Evolutionary conservation across 2,113 vertebrate species (phyloP).

Genomic region (Myotis davidii): DNA sequence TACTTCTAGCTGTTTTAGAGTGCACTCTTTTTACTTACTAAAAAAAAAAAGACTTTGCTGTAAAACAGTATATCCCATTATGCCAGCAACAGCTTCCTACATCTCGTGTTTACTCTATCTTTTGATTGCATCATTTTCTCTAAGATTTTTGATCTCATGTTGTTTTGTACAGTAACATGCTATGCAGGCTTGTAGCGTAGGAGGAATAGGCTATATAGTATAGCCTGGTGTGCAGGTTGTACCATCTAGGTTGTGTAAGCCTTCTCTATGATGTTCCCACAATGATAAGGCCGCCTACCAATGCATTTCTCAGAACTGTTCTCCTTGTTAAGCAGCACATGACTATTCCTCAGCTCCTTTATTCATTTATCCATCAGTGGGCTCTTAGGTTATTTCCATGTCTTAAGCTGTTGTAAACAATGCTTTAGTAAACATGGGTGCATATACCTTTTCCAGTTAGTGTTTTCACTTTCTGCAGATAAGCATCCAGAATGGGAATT

Average conservation of each 20-base stretch:
- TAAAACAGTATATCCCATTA: neutral
- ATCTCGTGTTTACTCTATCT: neutral
- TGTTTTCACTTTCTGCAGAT: neutral
- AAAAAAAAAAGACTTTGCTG: neutral
- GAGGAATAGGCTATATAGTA: neutral
- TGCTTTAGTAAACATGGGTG: neutral
- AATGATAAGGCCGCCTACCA: too few relatives aligned
- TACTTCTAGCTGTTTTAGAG: neutral
- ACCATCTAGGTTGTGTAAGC: neutral
- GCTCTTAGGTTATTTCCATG: neutral
- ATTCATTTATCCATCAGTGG: neutral
- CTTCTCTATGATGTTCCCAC: too few relatives aligned
- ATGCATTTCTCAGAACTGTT: neutral
- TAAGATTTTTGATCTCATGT: neutral
- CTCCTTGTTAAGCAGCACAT: neutral
- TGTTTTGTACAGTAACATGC: neutral
- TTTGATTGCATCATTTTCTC: neutral
- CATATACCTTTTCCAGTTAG: neutral
- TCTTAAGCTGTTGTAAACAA: neutral
- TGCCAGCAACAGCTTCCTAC: neutral
- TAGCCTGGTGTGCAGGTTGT: neutral
- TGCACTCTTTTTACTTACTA: neutral
- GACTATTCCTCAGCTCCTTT: neutral
- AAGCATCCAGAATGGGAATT: neutral
- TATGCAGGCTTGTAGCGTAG: neutral